Percentiles rank a stretch among this genome's conserved stretches.
phyloP scores from a whole-genome alignment of 2,113 vertebrate species.

The Copsychus sechellarum region DNA sequence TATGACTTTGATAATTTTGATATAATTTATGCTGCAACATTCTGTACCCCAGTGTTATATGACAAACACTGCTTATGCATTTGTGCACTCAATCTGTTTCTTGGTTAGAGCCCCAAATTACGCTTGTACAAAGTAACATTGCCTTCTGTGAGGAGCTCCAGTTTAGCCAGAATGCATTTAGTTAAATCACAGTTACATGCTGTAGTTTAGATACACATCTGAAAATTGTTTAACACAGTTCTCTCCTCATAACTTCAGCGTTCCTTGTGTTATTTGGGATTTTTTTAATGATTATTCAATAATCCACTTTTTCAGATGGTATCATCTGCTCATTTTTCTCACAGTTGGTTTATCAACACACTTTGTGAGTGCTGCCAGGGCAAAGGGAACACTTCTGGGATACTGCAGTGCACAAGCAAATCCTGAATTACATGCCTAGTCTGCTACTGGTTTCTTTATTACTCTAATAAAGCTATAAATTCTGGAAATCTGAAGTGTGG shows the following conservation, averaged over 20 bases:
- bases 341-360: background rate
- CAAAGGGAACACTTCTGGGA: background rate
- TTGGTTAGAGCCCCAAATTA: background rate
- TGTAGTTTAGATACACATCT: background rate
- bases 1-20: background rate
- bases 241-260: background rate
- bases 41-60: background rate
- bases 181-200: background rate
- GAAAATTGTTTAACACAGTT: constrained; percentile 5
- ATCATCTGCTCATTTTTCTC: constrained; percentile 6
- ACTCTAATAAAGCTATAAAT: background rate
- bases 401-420: background rate
- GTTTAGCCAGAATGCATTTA: background rate
- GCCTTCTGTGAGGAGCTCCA: background rate
- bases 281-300: background rate
- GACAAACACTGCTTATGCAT: background rate
- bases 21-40: background rate
- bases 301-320: background rate
- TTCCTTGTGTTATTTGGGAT: background rate
- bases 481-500: background rate
- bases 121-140: background rate
- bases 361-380: background rate
- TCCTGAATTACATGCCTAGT: background rate
- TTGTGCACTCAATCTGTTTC: background rate
- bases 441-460: background rate